Conservation (phyloP, 35 echinoderm and acorn worm species). For the Heliocidaris erythrogramma region DNA sequence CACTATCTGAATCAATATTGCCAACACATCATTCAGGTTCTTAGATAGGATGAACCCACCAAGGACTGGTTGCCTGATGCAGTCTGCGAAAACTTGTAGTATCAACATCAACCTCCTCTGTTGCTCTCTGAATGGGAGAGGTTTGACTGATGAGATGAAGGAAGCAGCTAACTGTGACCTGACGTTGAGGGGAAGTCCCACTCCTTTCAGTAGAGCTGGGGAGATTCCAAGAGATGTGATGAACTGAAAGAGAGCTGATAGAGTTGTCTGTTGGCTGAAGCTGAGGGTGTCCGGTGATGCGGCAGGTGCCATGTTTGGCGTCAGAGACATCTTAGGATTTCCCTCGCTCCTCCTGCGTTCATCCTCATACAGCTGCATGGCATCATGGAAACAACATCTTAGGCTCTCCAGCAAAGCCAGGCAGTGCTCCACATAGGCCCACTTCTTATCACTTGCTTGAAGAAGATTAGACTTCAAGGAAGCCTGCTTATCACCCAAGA, state of each 20-base stretch:
- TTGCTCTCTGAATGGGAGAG: not conserved
- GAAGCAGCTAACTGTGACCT: constrained; percentile 69
- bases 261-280: constrained; percentile 66
- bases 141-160: constrained; percentile 8
- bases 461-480: not conserved
- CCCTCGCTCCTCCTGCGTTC: constrained; percentile 15
- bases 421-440: constrained; percentile 63
- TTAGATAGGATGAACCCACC: constrained; percentile 80
- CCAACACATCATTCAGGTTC: constrained; percentile 81
- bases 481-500: constrained; percentile 1
- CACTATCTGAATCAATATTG: constrained; percentile 66
- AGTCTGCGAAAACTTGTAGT: constrained; percentile 61
- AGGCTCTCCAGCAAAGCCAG: constrained; percentile 56
- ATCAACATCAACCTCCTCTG: constrained; percentile 56
- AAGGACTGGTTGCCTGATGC: constrained; percentile 66
- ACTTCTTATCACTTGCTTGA: constrained; percentile 22
- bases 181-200: constrained; percentile 80
- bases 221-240: constrained; percentile 77
- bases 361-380: constrained; percentile 56
- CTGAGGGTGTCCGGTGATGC: constrained; percentile 77
- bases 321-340: not conserved
- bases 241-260: constrained; percentile 76
- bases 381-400: constrained; percentile 6
- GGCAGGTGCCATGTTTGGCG: constrained; percentile 55
- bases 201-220: constrained; percentile 70